A percentile compares a stretch with the other conserved stretches of the same genome.
phyloP scores from a whole-genome alignment of 2,113 vertebrate genomes.

The Xenopus laevis region DNA sequence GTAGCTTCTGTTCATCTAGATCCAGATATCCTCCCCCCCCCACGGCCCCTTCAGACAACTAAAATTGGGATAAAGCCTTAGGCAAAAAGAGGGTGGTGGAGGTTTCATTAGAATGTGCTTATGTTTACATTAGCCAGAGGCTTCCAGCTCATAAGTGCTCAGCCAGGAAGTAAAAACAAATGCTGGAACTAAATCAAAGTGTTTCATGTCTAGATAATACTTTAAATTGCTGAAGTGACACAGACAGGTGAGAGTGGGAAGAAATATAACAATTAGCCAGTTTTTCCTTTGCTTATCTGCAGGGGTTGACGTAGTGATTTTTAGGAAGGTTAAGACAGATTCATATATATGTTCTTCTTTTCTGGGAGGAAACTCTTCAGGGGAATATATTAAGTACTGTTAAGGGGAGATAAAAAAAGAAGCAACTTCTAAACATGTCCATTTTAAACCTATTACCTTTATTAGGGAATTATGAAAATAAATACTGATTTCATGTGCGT shows the following conservation, averaged over 20 bases:
- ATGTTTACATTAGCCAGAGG: constrained; percentile 59
- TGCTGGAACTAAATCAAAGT: constrained; percentile 48
- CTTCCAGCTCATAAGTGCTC: constrained; percentile 45
- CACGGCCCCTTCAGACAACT: constrained; percentile 16
- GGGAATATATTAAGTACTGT: too few relatives aligned
- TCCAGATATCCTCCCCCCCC: constrained; percentile 40
- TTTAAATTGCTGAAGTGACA: constrained; percentile 49
- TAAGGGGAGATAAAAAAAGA: too few relatives aligned
- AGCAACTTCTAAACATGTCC: too few relatives aligned
- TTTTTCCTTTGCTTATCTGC: background rate
- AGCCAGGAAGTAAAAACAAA: constrained; percentile 56
- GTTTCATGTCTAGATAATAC: constrained; percentile 37
- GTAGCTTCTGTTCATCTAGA: constrained; percentile 29
- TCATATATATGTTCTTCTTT: background rate
- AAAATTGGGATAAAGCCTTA: constrained; percentile 36
- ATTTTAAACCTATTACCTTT: too few relatives aligned
- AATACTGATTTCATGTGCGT: too few relatives aligned
- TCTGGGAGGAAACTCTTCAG: too few relatives aligned
- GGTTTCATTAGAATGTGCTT: constrained; percentile 50
- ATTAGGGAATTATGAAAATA: too few relatives aligned
- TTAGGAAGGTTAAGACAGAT: background rate
- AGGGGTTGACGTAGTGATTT: background rate
- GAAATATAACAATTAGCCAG: background rate
- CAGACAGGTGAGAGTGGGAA: constrained; percentile 44
- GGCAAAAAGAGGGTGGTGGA: constrained; percentile 49